These are phyloP conservation scores for Xanthia icteritia DNA, from an alignment of 2,888 invertebrate species.

Conservation along the genomic window DNA sequence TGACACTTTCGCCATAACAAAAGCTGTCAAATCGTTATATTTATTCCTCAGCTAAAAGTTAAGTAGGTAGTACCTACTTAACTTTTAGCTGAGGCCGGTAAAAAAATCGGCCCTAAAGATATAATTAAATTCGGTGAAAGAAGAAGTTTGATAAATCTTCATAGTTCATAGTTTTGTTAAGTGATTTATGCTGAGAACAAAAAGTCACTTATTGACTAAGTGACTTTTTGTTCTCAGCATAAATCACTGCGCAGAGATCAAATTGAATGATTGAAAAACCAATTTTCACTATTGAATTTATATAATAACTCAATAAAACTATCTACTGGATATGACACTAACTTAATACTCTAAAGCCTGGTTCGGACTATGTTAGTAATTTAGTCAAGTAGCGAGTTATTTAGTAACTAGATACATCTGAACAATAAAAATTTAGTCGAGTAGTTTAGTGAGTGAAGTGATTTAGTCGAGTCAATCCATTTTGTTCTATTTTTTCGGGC, in stretches of 20 bases:
- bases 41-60: not conserved
- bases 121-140: not conserved
- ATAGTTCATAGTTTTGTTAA: not conserved
- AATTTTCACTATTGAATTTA: not conserved
- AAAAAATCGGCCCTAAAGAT: not conserved
- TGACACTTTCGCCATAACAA: not conserved
- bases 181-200: not conserved
- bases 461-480: too few relatives aligned
- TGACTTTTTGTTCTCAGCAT: too few relatives aligned
- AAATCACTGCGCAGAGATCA: not conserved
- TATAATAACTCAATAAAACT: constrained; percentile 4
- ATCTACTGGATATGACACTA: not conserved
- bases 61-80: too few relatives aligned
- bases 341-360: not conserved
- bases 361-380: too few relatives aligned
- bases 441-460: too few relatives aligned
- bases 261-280: not conserved
- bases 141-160: not conserved
- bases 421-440: too few relatives aligned
- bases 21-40: not conserved
- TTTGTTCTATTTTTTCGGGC: too few relatives aligned
- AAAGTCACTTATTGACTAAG: not conserved
- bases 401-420: too few relatives aligned
- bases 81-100: not conserved
- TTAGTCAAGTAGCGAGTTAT: too few relatives aligned